Conservation (phyloP, 2,113 vertebrate species). For the Percopsis transmontana region DNA sequence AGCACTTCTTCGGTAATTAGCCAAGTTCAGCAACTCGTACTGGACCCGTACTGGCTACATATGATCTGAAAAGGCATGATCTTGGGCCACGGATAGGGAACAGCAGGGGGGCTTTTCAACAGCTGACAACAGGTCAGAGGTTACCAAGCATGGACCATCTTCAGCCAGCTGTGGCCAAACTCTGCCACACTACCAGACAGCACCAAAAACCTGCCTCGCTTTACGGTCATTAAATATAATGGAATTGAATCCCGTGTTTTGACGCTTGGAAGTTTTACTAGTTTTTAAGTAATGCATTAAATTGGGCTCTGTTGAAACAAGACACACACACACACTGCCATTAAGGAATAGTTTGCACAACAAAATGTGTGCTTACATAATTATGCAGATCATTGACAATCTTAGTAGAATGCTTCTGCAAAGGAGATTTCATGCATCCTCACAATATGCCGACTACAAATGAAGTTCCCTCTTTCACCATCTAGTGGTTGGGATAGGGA, state of each 20-base stretch:
- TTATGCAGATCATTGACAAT: constrained; percentile 6
- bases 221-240: neutral
- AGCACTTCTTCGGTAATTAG: constrained; percentile 62
- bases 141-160: constrained; percentile 39
- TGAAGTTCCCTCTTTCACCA: constrained; percentile 3
- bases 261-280: neutral
- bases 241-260: neutral
- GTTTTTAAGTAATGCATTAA: neutral
- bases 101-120: constrained; percentile 48
- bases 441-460: neutral
- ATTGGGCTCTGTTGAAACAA: neutral
- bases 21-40: constrained; percentile 62
- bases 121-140: constrained; percentile 61
- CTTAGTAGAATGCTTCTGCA: constrained; percentile 1
- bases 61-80: constrained; percentile 45
- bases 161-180: constrained; percentile 31
- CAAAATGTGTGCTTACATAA: neutral
- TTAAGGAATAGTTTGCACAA: constrained; percentile 2
- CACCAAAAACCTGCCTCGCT: neutral
- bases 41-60: constrained; percentile 65
- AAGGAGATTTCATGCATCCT: constrained; percentile 1
- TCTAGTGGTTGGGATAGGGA: constrained; percentile 13
- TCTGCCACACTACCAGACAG: constrained; percentile 6
- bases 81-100: constrained; percentile 30
- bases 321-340: neutral